Evolutionary conservation across 92 coral and sea anemone genomes (phyloP), one percentile per base, ranked within the genome.

Genomic region (Desmophyllum pertusum): DNA sequence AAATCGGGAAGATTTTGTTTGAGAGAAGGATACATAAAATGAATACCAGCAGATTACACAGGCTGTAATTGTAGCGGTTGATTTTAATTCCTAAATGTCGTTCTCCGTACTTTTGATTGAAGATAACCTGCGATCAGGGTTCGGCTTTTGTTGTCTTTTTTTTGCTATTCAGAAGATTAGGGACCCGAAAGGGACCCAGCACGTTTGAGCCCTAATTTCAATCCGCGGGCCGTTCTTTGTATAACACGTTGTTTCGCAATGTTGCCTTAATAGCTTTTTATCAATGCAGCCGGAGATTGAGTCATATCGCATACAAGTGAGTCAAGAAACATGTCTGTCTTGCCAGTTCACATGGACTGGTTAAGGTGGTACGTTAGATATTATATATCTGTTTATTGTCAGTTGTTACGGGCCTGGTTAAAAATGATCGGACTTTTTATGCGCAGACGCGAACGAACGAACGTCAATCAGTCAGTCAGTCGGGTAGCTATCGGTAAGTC

Each of bases 331-430:
- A 59, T 38, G 79, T 82, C 45, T n/a, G 68, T 82, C 86, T 82
- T 82, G 31, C 55, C 86, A 42, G 79, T 40, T 61, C 36, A 19
- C 70, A 40, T 42, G 31, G 51, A 45, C 79, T 59, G 86, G 77
- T 51, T 73, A 21, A 82, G 86, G 70, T 82, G 66, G 65, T 81
- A 38, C 36, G 86, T 82, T 82, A 82, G 79, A 82, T 82, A 82
- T 82, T 53, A 82, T 82, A 82, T 82, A 82, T 82, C 86, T 42
- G 83, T 9, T 70, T 68, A 38, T 64, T 43, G 29, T 61, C 15
- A 31, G 39, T 50, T 59, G 23, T 27, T 64, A 29, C 23, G 66
- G 21, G 52, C 65, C 36, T 23, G 40, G 36, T 21, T 29, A 33
- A 17, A 80, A 80, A 35, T 6, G 39, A 69, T 69, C 30, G 76